Percentiles rank a stretch among this genome's conserved stretches.
phyloP scores from a whole-genome alignment of 2,113 vertebrate genomes.

The Brachyhypopomus occidentalis region DNA sequence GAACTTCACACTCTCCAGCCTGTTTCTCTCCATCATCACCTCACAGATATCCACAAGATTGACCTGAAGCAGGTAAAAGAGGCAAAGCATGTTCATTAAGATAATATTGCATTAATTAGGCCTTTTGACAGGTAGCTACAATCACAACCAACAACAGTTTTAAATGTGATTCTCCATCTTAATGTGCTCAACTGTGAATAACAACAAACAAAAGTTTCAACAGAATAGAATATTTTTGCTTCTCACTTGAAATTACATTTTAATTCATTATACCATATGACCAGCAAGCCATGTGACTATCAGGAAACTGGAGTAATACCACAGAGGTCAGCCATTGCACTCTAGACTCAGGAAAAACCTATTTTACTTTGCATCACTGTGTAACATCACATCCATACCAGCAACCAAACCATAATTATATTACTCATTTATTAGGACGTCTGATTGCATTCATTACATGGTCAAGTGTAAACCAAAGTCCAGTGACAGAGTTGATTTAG shows the following conservation, averaged over 20 bases:
- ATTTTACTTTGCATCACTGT: not conserved
- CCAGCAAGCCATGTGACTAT: no score
- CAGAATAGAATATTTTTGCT: no score
- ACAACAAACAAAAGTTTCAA: no score
- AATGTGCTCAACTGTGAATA: not conserved
- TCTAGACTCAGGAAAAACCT: not conserved
- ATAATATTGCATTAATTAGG: not conserved
- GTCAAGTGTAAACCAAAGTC: not conserved
- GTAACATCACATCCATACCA: not conserved
- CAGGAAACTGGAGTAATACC: not conserved
- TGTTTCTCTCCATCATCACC: constrained; percentile 77
- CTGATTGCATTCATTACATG: not conserved
- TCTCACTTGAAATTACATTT: no score
- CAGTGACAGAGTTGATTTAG: not conserved
- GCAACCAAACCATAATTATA: not conserved
- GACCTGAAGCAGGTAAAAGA: constrained; percentile 67
- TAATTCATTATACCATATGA: no score
- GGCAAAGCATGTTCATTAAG: constrained; percentile 1
- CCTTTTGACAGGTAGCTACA: not conserved
- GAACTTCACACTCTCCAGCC: constrained; percentile 80
- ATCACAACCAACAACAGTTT: not conserved
- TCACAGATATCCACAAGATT: constrained; percentile 78
- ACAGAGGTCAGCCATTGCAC: not conserved
- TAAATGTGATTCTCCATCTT: not conserved
- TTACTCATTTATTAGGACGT: not conserved